phyloP scores from a whole-genome alignment of 1,140 invertebrate species.

The Oncopeltus fasciatus region DNA sequence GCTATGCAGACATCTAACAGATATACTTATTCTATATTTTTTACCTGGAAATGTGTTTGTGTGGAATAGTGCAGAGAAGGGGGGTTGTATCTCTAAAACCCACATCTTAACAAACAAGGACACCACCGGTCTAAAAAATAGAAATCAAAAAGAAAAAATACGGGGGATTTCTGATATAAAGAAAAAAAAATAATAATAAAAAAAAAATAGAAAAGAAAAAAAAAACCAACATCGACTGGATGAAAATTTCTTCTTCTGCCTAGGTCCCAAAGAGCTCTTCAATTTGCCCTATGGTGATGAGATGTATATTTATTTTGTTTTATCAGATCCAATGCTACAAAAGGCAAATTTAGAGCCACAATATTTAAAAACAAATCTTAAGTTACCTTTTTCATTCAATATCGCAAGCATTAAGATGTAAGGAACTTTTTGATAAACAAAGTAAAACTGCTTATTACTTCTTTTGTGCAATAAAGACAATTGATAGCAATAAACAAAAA shows the following conservation, averaged over 20 bases:
- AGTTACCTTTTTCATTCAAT: slow-evolving; percentile 7
- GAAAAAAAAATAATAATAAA: too few species aligned
- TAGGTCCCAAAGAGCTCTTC: not conserved
- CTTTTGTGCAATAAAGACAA: not conserved
- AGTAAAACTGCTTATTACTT: slow-evolving; percentile 4
- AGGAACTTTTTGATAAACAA: not conserved
- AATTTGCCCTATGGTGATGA: too few species aligned
- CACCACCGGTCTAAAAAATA: slow-evolving; percentile 18
- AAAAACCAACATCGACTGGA: not conserved
- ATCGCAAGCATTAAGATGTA: not conserved
- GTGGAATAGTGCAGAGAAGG: slow-evolving; percentile 9
- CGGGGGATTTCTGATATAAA: slow-evolving; percentile 3
- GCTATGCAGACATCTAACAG: slow-evolving; percentile 8
- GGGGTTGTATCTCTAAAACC: slow-evolving; percentile 14
- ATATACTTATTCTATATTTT: slow-evolving; percentile 2
- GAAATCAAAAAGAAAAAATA: slow-evolving; percentile 15
- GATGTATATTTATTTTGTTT: too few species aligned
- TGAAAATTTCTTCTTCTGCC: not conserved
- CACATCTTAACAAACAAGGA: slow-evolving; percentile 20
- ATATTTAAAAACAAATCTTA: not conserved
- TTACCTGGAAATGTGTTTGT: slow-evolving; percentile 2
- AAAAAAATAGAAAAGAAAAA: too few species aligned
- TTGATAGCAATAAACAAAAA: slow-evolving; percentile 7
- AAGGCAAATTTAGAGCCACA: not conserved
- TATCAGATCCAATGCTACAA: not conserved